phyloP scores from a whole-genome alignment of 1,140 invertebrate genomes.

The Aricia agestis region DNA sequence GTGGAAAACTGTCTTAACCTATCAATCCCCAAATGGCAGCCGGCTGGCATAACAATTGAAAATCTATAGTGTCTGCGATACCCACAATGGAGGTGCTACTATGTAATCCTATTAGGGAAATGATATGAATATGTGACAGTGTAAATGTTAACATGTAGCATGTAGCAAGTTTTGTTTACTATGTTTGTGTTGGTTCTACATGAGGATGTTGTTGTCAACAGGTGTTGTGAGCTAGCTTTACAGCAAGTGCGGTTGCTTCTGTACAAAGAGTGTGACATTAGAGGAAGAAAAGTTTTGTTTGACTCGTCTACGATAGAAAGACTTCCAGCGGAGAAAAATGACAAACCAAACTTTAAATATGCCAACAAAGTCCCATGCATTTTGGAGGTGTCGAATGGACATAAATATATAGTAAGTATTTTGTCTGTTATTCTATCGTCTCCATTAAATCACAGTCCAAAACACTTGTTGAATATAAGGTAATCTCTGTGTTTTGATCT shows the following conservation, averaged over 20 bases:
- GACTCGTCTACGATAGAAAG: slow-evolving; percentile 86
- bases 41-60: too few species aligned
- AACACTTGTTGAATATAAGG: too few species aligned
- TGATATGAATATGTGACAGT: slow-evolving; percentile 12
- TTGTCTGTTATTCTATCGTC: slow-evolving; percentile 17
- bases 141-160: background rate
- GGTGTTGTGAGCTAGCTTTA: slow-evolving; percentile 57
- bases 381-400: slow-evolving; percentile 76
- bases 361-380: slow-evolving; percentile 50
- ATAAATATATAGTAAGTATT: slow-evolving; percentile 74
- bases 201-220: slow-evolving; percentile 31
- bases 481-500: too few species aligned
- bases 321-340: slow-evolving; percentile 63
- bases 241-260: slow-evolving; percentile 87
- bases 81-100: too few species aligned
- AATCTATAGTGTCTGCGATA: too few species aligned
- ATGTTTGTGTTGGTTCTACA: background rate
- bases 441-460: too few species aligned
- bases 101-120: slow-evolving; percentile 19
- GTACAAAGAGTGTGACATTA: slow-evolving; percentile 89
- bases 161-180: background rate
- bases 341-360: slow-evolving; percentile 44
- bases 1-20: slow-evolving; percentile 36
- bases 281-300: slow-evolving; percentile 87
- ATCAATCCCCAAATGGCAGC: too few species aligned